Evolutionary conservation across 2,888 invertebrate species (phyloP).

Genomic region (Nowickia ferox): DNA sequence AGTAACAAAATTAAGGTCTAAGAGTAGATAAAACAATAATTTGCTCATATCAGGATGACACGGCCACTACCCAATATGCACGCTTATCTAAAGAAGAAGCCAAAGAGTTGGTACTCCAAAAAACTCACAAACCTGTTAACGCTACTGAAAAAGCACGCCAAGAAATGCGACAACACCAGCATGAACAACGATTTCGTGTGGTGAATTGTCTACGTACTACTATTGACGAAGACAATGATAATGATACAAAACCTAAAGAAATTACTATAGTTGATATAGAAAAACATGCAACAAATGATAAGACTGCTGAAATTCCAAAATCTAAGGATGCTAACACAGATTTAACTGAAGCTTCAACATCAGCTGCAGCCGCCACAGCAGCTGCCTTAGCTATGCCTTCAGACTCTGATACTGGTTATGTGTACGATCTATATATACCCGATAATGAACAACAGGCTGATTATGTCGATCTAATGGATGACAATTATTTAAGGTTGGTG

Average conservation of each 20-base stretch:
- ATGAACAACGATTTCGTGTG: slow-evolving; percentile 85
- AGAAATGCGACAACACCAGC: slow-evolving; percentile 83
- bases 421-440: slow-evolving; percentile 87
- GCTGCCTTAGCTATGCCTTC: slow-evolving; percentile 70
- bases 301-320: slow-evolving; percentile 47
- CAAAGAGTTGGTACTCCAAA: slow-evolving; percentile 83
- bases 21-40: neutral
- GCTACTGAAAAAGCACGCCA: slow-evolving; percentile 83
- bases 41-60: slow-evolving; percentile 82
- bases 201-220: slow-evolving; percentile 85
- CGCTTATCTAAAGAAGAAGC: slow-evolving; percentile 84
- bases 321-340: slow-evolving; percentile 6
- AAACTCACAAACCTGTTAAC: slow-evolving; percentile 81
- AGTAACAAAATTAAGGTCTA: slow-evolving; percentile 22
- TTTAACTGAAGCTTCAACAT: slow-evolving; percentile 49
- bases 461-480: slow-evolving; percentile 81
- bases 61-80: slow-evolving; percentile 81
- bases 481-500: slow-evolving; percentile 83
- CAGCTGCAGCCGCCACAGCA: slow-evolving; percentile 48
- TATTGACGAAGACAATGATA: slow-evolving; percentile 76
- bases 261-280: slow-evolving; percentile 86
- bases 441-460: slow-evolving; percentile 84
- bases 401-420: slow-evolving; percentile 83
- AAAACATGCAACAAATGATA: slow-evolving; percentile 76
- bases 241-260: slow-evolving; percentile 72